Evolutionary conservation across 2,113 vertebrate species (phyloP), one percentile per base, ranked within the genome.

Genomic region (Indri indri): DNA sequence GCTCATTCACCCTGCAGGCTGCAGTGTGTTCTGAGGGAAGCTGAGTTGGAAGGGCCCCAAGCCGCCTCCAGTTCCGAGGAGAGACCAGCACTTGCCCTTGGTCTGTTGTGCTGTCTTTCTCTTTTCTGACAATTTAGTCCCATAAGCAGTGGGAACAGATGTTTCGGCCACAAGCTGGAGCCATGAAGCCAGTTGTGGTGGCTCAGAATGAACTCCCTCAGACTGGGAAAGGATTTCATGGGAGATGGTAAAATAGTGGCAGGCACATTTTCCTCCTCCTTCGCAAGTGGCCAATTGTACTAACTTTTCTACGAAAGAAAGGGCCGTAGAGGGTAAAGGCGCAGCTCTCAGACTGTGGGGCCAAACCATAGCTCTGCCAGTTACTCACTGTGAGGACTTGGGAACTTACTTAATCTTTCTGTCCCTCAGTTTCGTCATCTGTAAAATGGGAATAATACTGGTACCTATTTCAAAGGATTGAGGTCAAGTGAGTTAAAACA

Each of bases 271-370:
- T 14, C 70, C n/a, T 54, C 57, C 57, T 59, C 45, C 16, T 68
- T 77, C 34, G 47, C 79, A 23, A 23, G 22, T 30, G 73, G 74
- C 73, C 76, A 42, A 17, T 45, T 52, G 6, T 27, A 2, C 40
- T 32, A 34, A 81, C 9, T 34, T 27, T 57, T 57, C 37, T 20
- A 32, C 37, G 40, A 81, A 54, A 63, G 86, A 22, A 65, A 40
- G 23, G 9, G n/a, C 52, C 20, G 8, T 0, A 11, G 86, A 83
- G 5, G 13, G 6, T 16, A 30, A 6, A 1, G 14, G 40, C 27
- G 10, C 52, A 30, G 14, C 20, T 27, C 66, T 37, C 4, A 50
- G 71, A 27, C 14, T 45, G 5, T 37, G 82, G 77, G 54, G 47
- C 65, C 22, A 9, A 40, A 27, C 17, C 73, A 34, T n/a, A 45